Conservation (phyloP, 2,888 invertebrate genomes). For the Helleia helle region DNA sequence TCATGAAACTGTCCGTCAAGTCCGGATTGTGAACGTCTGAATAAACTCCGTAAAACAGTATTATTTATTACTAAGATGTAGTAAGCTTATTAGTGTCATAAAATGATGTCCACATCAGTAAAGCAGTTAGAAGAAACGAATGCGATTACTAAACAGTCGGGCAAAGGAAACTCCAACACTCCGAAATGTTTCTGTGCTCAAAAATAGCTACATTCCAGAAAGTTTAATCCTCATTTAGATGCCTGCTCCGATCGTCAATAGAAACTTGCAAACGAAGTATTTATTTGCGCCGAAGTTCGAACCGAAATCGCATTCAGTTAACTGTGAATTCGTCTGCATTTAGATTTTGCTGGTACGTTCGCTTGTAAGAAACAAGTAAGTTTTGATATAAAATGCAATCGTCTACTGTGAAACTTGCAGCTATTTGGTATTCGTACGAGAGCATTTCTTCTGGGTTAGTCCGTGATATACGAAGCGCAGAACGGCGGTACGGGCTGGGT, state of each 20-base stretch:
- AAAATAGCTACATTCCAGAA: background rate
- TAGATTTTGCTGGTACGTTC: conserved; percentile 12
- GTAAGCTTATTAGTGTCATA: no score
- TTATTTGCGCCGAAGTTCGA: conserved; percentile 5
- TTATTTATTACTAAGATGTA: no score
- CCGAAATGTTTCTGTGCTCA: background rate
- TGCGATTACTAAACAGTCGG: background rate
- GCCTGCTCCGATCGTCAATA: background rate
- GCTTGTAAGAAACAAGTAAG: conserved; percentile 12
- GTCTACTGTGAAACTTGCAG: conserved; percentile 16
- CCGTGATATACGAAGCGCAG: conserved; percentile 22
- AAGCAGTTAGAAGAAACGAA: no score
- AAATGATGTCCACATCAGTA: no score
- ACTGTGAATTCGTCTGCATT: conserved; percentile 9
- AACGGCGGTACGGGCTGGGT: conserved; percentile 19
- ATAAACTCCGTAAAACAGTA: no score
- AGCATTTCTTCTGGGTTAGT: conserved; percentile 29
- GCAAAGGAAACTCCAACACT: background rate
- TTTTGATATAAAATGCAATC: conserved; percentile 19
- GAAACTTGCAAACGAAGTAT: conserved; percentile 7
- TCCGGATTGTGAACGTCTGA: no score
- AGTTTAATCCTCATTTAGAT: conserved; percentile 7
- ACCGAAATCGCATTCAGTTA: conserved; percentile 8
- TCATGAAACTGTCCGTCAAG: no score
- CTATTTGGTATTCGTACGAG: conserved; percentile 27